A percentile compares a stretch with the other conserved stretches of the same genome.
These are phyloP conservation scores for Enteromius anoplus DNA, from an alignment of 2,797 vertebrate species.

Conservation along the genomic window DNA sequence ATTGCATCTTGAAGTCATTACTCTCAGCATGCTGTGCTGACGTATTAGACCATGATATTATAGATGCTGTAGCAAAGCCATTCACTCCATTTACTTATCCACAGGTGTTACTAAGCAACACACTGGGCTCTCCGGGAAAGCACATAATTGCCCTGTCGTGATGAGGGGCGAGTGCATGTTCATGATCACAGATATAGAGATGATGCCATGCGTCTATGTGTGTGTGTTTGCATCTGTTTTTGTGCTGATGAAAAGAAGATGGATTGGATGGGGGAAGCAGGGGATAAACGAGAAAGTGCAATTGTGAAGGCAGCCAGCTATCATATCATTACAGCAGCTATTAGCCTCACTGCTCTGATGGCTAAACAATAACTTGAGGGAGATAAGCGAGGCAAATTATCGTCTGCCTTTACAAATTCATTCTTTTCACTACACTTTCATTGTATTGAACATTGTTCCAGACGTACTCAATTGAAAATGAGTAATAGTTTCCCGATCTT, in stretches of 20 bases:
- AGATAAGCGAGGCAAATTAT: conserved; percentile 40
- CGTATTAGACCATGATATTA: conserved; percentile 22
- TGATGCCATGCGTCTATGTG: conserved; percentile 48
- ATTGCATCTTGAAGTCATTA: conserved; percentile 11
- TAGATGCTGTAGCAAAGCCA: conserved; percentile 41
- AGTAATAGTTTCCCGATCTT: conserved; percentile 21
- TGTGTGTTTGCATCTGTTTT: conserved; percentile 39
- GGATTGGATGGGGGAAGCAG: conserved; percentile 5
- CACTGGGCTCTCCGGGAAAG: conserved; percentile 73
- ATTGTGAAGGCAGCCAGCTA: conserved; percentile 48
- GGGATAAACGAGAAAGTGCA: conserved; percentile 34
- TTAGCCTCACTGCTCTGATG: conserved; percentile 51
- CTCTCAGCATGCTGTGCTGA: not conserved
- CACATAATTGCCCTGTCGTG: conserved; percentile 74
- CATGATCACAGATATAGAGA: conserved; percentile 67
- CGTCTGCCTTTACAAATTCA: conserved; percentile 32
- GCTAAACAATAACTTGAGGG: conserved; percentile 48
- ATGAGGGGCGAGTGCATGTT: conserved; percentile 71
- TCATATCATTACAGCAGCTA: conserved; percentile 58
- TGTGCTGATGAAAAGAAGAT: conserved; percentile 47
- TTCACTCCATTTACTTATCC: conserved; percentile 67
- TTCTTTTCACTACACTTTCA: conserved; percentile 38
- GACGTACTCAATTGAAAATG: conserved; percentile 28
- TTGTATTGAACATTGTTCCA: conserved; percentile 23
- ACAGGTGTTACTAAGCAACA: conserved; percentile 86